Conservation (phyloP, 2,797 vertebrate genomes). For the Podargus strigoides region DNA sequence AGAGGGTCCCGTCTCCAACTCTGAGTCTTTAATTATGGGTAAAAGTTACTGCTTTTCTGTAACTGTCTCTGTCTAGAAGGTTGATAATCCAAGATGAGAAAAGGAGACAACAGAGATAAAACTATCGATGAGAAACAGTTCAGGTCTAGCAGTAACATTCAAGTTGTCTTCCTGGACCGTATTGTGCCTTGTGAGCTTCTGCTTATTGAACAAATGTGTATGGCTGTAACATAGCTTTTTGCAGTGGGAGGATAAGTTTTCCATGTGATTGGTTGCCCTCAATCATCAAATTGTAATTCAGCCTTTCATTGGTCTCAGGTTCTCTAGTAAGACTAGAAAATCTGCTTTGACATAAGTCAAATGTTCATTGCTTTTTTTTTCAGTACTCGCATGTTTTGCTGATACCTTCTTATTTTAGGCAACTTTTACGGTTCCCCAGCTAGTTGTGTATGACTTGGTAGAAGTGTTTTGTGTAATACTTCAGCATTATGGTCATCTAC, state of each 20-base stretch:
- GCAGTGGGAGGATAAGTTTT: neutral
- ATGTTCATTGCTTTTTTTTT: fast-evolving
- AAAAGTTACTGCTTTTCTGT: neutral
- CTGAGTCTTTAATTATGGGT: fast-evolving
- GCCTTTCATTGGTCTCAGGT: neutral
- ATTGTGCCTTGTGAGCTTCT: neutral
- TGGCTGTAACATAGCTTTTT: neutral
- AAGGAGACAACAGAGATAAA: neutral
- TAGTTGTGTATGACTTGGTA: neutral
- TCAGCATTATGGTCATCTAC: neutral
- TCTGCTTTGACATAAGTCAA: neutral
- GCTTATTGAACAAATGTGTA: neutral
- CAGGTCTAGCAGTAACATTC: neutral
- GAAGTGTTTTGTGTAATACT: neutral
- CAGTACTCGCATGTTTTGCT: neutral
- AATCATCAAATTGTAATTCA: neutral
- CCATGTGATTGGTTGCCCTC: neutral
- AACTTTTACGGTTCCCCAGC: neutral
- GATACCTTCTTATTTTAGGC: neutral
- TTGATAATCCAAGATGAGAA: neutral
- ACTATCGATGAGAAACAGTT: neutral
- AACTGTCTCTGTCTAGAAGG: neutral
- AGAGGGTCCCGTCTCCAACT: neutral
- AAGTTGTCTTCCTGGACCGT: neutral
- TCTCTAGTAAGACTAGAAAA: neutral